Percentiles rank a stretch among this genome's conserved stretches.
phyloP scores from a whole-genome alignment of 2,113 vertebrate genomes.

The Anser cygnoides region DNA sequence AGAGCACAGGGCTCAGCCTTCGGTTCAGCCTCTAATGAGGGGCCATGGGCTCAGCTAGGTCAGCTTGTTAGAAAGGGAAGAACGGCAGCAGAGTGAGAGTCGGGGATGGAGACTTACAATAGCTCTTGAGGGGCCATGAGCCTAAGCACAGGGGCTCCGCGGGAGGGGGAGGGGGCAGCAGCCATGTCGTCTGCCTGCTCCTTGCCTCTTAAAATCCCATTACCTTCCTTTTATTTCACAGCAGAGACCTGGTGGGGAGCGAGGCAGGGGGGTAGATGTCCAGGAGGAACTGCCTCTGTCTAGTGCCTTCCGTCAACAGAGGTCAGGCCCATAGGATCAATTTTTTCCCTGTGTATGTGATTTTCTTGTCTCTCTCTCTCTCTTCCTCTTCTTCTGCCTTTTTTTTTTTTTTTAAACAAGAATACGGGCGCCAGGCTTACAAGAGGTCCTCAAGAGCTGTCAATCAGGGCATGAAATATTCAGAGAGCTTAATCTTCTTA shows the following conservation, averaged over 20 bases:
- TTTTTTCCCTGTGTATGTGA: conserved; percentile 51
- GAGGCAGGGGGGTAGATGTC: not conserved
- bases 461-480: conserved; percentile 85
- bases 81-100: not conserved
- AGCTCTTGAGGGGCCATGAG: conserved; percentile 62
- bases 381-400: too few relatives aligned
- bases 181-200: not conserved
- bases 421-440: conserved; percentile 79
- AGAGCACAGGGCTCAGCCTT: conserved; percentile 31
- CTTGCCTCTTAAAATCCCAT: conserved; percentile 74
- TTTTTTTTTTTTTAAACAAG: conserved; percentile 53
- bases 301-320: conserved; percentile 52
- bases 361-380: conserved; percentile 21
- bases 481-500: conserved; percentile 75
- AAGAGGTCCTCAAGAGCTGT: conserved; percentile 78
- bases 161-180: not conserved
- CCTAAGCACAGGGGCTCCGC: conserved; percentile 37
- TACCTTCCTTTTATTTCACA: conserved; percentile 53
- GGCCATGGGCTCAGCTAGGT: conserved; percentile 14
- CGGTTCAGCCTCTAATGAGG: conserved; percentile 66
- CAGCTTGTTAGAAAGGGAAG: conserved; percentile 52
- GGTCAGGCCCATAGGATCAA: conserved; percentile 70
- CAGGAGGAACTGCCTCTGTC: not conserved
- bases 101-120: conserved; percentile 58
- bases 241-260: conserved; percentile 20